Evolutionary conservation across 2,113 vertebrate genomes (phyloP).

Genomic region (Rhadina sibilatrix): DNA sequence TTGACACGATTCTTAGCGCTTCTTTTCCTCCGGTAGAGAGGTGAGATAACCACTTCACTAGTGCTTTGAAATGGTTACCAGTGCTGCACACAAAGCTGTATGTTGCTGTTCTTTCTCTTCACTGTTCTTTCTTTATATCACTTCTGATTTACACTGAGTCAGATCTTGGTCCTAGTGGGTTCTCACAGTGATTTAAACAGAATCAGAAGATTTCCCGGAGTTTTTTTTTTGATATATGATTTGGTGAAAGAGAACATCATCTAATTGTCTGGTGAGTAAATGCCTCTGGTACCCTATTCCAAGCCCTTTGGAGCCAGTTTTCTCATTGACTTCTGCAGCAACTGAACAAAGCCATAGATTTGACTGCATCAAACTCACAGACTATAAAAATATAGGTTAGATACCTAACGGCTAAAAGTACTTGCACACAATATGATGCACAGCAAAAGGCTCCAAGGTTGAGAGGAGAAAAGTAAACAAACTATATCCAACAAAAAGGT

Average conservation of each 20-base stretch:
- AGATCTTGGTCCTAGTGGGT: not conserved
- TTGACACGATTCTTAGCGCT: not conserved
- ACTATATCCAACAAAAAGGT: fast-evolving
- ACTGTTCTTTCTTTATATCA: not conserved
- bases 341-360: not conserved
- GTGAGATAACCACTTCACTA: not conserved
- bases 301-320: not conserved
- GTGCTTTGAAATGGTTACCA: not conserved
- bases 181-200: not conserved
- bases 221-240: not conserved
- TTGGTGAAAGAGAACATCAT: not conserved
- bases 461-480: not conserved
- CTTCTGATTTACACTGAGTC: not conserved
- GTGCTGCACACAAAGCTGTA: not conserved
- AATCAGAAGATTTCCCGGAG: not conserved
- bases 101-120: not conserved
- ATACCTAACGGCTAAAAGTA: not conserved
- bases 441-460: not conserved
- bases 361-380: not conserved
- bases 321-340: not conserved
- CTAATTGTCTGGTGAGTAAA: not conserved
- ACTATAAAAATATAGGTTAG: not conserved
- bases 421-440: not conserved
- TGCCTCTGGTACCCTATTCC: not conserved
- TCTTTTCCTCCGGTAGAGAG: not conserved